Evolutionary conservation across 1,140 invertebrate species (phyloP).

Genomic region (Bombus polaris): DNA sequence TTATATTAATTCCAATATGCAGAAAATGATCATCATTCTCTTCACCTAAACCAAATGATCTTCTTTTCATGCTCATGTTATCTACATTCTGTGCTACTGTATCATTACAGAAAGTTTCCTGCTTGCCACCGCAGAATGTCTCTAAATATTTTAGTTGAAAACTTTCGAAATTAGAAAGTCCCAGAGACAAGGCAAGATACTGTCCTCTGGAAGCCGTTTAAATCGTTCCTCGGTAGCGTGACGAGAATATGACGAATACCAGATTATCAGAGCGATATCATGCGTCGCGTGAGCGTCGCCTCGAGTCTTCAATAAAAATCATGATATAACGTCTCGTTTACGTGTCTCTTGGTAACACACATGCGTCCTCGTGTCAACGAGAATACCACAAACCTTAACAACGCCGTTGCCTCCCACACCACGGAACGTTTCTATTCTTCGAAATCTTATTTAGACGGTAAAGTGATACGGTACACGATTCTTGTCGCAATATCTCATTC

Average conservation of each 20-base stretch:
- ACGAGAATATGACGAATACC: constrained; percentile 12
- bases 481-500: constrained; percentile 37
- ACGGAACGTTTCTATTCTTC: constrained; percentile 7
- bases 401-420: not conserved
- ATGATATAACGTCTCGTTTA: constrained; percentile 7
- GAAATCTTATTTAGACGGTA: constrained; percentile 25
- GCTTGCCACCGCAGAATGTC: not conserved
- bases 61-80: not conserved
- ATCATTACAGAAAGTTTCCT: not conserved
- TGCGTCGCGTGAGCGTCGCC: constrained; percentile 10
- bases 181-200: not conserved
- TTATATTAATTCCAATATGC: no score
- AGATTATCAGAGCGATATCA: constrained; percentile 22
- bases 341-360: not conserved
- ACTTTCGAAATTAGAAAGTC: not conserved
- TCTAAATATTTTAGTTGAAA: not conserved
- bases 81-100: not conserved
- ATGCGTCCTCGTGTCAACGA: not conserved
- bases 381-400: not conserved
- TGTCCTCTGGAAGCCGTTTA: not conserved
- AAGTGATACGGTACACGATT: constrained; percentile 3
- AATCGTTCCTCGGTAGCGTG: not conserved
- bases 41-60: no score
- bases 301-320: constrained; percentile 24
- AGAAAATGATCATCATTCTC: no score